These are phyloP conservation scores for Chroicocephalus ridibundus DNA, from an alignment of 2,113 vertebrate species.

Conservation along the genomic window DNA sequence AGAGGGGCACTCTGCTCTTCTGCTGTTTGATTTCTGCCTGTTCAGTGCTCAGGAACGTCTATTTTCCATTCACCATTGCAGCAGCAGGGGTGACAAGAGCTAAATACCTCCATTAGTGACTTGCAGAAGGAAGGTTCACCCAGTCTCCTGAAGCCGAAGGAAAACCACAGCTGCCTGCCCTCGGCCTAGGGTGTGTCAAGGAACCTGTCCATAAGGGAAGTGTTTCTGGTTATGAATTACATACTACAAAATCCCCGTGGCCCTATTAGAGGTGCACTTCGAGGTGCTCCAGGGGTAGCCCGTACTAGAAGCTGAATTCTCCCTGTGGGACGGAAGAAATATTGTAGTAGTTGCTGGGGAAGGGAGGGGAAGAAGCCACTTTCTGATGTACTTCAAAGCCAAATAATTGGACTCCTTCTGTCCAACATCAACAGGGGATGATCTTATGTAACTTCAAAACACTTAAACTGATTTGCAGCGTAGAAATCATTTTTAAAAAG, in stretches of 20 bases:
- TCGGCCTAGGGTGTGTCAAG: conserved; percentile 30
- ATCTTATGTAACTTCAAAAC: not conserved
- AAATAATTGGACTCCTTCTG: not conserved
- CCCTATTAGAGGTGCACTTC: not conserved
- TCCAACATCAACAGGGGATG: not conserved
- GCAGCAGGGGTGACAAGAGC: not conserved
- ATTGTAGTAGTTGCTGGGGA: not conserved
- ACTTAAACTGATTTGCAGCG: not conserved
- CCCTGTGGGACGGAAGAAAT: not conserved
- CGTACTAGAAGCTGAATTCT: not conserved
- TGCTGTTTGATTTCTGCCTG: not conserved
- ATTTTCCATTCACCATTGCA: not conserved
- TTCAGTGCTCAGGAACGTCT: not conserved
- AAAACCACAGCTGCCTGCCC: conserved; percentile 49
- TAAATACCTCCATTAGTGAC: not conserved
- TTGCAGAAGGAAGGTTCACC: not conserved
- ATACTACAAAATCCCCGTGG: not conserved
- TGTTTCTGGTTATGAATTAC: conserved; percentile 47
- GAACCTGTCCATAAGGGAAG: conserved; percentile 52
- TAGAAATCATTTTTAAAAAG: not conserved
- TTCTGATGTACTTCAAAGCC: conserved; percentile 17
- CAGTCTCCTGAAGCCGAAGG: not conserved
- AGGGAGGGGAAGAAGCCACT: not conserved
- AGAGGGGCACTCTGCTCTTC: not conserved
- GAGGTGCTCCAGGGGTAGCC: not conserved